phyloP scores from a whole-genome alignment of 2,888 invertebrate genomes.

The Zygogramma bicolorata region DNA sequence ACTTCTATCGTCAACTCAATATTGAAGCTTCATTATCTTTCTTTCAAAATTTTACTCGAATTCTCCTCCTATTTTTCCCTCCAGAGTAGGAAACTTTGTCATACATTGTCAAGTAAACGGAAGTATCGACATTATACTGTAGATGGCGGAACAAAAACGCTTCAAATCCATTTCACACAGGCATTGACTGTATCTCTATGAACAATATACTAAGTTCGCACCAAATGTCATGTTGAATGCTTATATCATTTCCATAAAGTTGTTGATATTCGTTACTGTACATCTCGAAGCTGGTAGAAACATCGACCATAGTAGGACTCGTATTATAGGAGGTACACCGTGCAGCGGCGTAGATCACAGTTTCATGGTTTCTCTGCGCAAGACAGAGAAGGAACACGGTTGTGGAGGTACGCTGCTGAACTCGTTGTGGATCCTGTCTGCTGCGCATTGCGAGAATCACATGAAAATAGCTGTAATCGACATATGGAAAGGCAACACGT shows the following conservation, averaged over 20 bases:
- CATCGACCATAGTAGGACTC: not conserved
- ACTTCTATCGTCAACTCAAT: no score
- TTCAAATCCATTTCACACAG: no score
- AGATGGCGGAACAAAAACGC: no score
- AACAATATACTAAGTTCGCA: no score
- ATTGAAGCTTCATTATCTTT: no score
- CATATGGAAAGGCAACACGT: not conserved
- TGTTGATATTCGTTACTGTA: not conserved
- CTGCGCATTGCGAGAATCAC: conserved; percentile 1
- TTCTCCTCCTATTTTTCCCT: no score
- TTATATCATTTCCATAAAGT: not conserved
- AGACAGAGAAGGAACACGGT: not conserved
- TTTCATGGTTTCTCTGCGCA: not conserved
- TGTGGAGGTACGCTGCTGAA: conserved; percentile 4
- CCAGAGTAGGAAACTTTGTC: no score
- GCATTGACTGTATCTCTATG: no score
- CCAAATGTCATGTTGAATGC: not conserved
- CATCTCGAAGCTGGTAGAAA: not conserved
- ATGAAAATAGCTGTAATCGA: not conserved
- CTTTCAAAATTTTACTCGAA: no score
- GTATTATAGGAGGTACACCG: conserved; percentile 2
- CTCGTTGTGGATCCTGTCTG: conserved; percentile 5
- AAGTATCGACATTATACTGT: no score
- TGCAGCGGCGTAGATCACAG: not conserved
- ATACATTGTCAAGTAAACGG: no score